These are phyloP conservation scores for Oncorhynchus clarkii DNA, from an alignment of 2,113 vertebrate genomes.

Conservation along the genomic window DNA sequence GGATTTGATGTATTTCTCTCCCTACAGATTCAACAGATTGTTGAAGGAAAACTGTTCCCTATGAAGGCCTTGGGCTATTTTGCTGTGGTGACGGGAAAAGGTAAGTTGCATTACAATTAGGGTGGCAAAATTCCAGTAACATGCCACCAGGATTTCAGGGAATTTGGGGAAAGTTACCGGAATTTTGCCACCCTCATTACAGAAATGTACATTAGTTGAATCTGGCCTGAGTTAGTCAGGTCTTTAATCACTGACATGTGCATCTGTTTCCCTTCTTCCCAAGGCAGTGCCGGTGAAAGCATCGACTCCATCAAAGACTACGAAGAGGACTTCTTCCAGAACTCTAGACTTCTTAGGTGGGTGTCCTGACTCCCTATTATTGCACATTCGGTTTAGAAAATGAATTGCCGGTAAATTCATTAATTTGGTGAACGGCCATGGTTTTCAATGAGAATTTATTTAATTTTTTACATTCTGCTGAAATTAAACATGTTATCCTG, in stretches of 20 bases:
- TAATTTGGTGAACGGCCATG: no score
- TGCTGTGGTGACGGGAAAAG: constrained; percentile 98
- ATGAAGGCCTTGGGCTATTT: constrained; percentile 99
- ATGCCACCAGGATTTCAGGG: no score
- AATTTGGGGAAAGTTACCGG: no score
- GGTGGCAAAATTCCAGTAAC: no score
- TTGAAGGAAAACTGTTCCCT: constrained; percentile 97
- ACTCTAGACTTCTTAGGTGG: constrained; percentile 90
- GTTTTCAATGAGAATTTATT: no score
- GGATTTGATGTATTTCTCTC: constrained; percentile 16
- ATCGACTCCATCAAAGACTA: constrained; percentile 98
- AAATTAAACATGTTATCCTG: not conserved
- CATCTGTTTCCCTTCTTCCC: not conserved
- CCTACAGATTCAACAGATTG: constrained; percentile 94
- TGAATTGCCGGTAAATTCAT: no score
- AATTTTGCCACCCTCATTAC: no score
- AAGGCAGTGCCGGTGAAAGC: constrained; percentile 91
- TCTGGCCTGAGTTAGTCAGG: not conserved
- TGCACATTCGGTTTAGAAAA: no score
- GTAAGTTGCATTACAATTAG: constrained; percentile 60
- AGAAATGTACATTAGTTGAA: no score
- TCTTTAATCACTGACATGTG: not conserved
- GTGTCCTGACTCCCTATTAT: constrained; percentile 31
- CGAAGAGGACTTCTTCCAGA: constrained; percentile 97
- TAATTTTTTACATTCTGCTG: no score